Evolutionary conservation across 2,888 invertebrate genomes (phyloP), one percentile per base, ranked within the genome.

Genomic region (Eupelmus urozonus): DNA sequence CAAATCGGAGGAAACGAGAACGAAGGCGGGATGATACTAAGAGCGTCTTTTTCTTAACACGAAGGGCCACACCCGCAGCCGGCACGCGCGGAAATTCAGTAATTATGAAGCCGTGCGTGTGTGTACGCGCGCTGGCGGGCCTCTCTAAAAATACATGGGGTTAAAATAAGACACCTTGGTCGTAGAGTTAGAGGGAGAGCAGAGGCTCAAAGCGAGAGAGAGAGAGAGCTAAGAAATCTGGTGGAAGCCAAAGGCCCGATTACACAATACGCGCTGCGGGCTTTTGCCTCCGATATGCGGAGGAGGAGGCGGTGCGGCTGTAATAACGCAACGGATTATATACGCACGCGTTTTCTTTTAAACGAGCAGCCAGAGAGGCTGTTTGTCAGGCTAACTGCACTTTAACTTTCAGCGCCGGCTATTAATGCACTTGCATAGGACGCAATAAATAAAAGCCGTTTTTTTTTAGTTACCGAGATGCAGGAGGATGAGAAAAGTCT

Each of bases 81-180:
- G 29, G 29, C 51, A 23, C 34, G 18, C 75, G 55, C 55, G 78
- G 73, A 81, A 81, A 76, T 77, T 78, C 67, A 55, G 69, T 69
- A 69, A 79, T 79, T 76, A 76, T 59, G 63, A 72, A n/a, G n/a
- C n/a, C n/a, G n/a, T n/a, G n/a, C n/a, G 79, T 42, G 65, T 27
- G 69, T 13, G 27, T n/a, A 20, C 25, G 63, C 5, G 72, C 66
- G 63, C 59, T 57, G 40, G 55, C 27, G 62, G 34, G 49, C 42
- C 63, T 70, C 63, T 70, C 80, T 80, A 80, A 80, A 83, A 83
- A 85, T 85, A 84, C 63, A 72, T 80, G 59, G 66, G 80, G 82
- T 84, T 83, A 83, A 84, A 85, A 82, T 84, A 84, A 82, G 84
- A 81, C 74, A 55, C 80, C 81, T 80, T 80, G 81, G 81, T 81